Evolutionary conservation across 2,888 invertebrate species (phyloP), one percentile per base, ranked within the genome.

Genomic region (Spodoptera picta): DNA sequence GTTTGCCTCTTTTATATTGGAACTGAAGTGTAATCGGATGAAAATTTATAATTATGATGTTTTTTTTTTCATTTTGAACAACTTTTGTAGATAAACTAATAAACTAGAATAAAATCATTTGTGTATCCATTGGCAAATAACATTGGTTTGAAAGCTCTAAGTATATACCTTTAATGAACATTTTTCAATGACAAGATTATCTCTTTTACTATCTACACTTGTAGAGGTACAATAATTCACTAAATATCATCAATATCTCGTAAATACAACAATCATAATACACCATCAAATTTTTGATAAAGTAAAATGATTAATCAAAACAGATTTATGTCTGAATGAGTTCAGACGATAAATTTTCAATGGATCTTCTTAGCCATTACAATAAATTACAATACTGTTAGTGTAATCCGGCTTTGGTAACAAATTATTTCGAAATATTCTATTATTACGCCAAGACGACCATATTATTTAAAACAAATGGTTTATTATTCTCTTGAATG

Each of bases 261-360:
- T 27, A 42, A 47, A 51, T 36, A 24, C 51, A 54, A 54, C 42
- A 57, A 61, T 59, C 43, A 59, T 41, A 55, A 19, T 42, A 45
- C 44, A n/a, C 46, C 24, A 42, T 31, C 59, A 44, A 69, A 59
- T 45, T 69, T 53, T 19, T 55, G 56, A 48, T 73, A 48, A 70
- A 73, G 62, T 62, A 54, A 62, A 69, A 69, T 70, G 57, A 73
- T 70, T 73, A 62, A 69, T 70, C 69, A 73, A 47, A 68, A 54
- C 53, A 46, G 68, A 69, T 73, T 73, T 68, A 46, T 23, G 49
- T 44, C 31, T 27, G 24, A 42, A 52, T 14, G 46, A 69, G 47
- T 57, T 24, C 47, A 53, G 44, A 57, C 50, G 62, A 70, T 70
- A 73, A 69, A 70, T 74, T 69, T 42, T 50, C 53, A 31, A 61